Percentiles rank a stretch among this genome's conserved stretches.
These are phyloP conservation scores for Drosophila insularis DNA, from an alignment of 1,140 invertebrate species.

Conservation along the genomic window DNA sequence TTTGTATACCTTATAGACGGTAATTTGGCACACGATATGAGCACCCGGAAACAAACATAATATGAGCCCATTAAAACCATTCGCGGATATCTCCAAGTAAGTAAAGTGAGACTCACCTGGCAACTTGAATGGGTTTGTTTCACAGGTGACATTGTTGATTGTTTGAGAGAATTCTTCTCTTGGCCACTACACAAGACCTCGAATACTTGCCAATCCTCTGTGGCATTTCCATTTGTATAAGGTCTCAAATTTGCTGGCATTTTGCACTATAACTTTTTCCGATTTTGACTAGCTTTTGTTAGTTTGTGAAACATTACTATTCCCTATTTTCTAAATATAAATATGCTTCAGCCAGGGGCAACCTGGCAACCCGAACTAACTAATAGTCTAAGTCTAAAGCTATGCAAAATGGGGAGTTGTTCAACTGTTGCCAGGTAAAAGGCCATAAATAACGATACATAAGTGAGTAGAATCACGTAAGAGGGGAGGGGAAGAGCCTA, in stretches of 20 bases:
- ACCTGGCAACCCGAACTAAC: conserved; percentile 45
- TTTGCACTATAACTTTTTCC: conserved; percentile 11
- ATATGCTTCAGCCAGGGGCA: conserved; percentile 16
- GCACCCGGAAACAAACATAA: conserved; percentile 23
- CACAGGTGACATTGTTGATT: conserved; percentile 7
- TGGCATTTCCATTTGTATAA: conserved; percentile 82
- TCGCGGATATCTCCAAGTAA: conserved; percentile 26
- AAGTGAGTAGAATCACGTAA: not conserved
- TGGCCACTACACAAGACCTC: conserved; percentile 83
- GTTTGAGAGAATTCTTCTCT: conserved; percentile 34
- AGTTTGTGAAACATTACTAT: conserved; percentile 38
- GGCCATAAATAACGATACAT: conserved; percentile 64
- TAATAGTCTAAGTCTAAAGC: conserved; percentile 24
- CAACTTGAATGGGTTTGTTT: not conserved
- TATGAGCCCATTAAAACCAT: conserved; percentile 40
- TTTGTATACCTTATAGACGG: conserved; percentile 33
- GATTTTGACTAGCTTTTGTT: conserved; percentile 23
- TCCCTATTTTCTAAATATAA: conserved; percentile 58
- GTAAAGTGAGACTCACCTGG: conserved; percentile 43
- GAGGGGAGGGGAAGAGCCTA: not conserved
- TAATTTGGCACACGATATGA: conserved; percentile 67
- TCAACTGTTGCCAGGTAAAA: conserved; percentile 63
- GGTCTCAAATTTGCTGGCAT: conserved; percentile 62
- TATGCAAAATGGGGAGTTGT: conserved; percentile 29
- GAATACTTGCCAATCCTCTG: conserved; percentile 88